Base-by-base conservation (phyloP, 2,888 invertebrate species). In the Eupelmus urozonus region DNA sequence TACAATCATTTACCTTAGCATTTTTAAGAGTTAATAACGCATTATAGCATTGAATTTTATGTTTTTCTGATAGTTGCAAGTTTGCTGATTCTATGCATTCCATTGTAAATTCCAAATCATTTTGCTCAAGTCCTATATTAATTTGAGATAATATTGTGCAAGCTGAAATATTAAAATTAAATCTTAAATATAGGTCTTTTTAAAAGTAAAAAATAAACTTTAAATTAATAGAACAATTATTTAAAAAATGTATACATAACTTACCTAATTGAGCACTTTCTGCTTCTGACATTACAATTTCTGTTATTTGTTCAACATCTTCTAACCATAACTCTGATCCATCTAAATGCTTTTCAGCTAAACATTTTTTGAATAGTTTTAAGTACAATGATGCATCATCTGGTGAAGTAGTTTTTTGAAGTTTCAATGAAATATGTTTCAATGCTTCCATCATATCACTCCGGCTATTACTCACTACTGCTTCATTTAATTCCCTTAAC, bases 281-380 rank as follows among this genome's bases (percentile, higher is more conserved):
- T 11, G 91, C 91, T 87, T 93, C 93, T 13, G 85, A 82, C 72
- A 90, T 89, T 4, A 92, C 92, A 66, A 82, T 73, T 76, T 90
- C 87, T 34, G 92, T 87, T 71, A 91, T 88, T 45, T 90, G 88
- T 74, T 91, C 88, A 72, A 93, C 91, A 83, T 93, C 93, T 79
- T 93, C 92, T 65, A 92, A 88, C 92, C 93, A 93, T 5, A 93
- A 88, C 79, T 92, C 92, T 79, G 92, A 91, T 20, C 91, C 91
- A 82, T 92, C 92, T 0, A 82, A 69, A 76, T 85, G 83, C 80
- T 92, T 92, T 25, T 90, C 90, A n/a, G 90, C 83, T 27, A 92
- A 87, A 63, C 90, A 90, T 81, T 90, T 91, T 83, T 92, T 91
- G 51, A 93, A 88, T 82, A 92, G 90, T 73, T 91, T 90, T 82